Evolutionary conservation across 1,140 invertebrate species (phyloP).

Genomic region (Geopemphigus sp.): DNA sequence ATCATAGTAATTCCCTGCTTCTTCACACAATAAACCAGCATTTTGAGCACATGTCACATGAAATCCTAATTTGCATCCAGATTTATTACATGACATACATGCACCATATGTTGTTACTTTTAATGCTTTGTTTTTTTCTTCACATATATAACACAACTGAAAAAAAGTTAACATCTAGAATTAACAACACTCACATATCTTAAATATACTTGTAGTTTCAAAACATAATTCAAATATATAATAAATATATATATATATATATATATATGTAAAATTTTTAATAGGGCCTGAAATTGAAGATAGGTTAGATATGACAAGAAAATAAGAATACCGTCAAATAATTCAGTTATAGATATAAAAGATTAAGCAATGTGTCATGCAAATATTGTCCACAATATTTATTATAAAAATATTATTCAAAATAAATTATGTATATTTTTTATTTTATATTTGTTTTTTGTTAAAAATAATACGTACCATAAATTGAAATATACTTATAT

Average conservation of each 20-base stretch:
- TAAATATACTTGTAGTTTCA: background rate
- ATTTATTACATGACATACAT: slow-evolving; percentile 97
- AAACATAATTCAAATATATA: background rate
- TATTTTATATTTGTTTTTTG: too few species aligned
- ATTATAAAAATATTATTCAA: background rate
- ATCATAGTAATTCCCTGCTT: slow-evolving; percentile 91
- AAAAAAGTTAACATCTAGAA: background rate
- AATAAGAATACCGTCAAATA: slow-evolving; percentile 2
- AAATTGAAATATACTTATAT: too few species aligned
- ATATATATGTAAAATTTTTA: background rate
- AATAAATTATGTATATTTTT: background rate
- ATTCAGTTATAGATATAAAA: background rate
- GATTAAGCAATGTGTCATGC: slow-evolving; percentile 14
- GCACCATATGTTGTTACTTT: slow-evolving; percentile 77
- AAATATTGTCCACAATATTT: background rate
- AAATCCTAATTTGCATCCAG: slow-evolving; percentile 90
- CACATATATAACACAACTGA: slow-evolving; percentile 85
- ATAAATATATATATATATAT: too few species aligned
- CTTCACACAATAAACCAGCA: slow-evolving; percentile 90
- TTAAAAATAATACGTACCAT: too few species aligned
- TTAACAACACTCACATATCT: background rate
- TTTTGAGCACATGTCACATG: slow-evolving; percentile 97
- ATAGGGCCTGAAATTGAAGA: background rate
- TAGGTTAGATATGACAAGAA: background rate
- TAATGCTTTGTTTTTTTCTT: slow-evolving; percentile 77